Base-by-base conservation (phyloP, 1,140 invertebrate species). In the Cryptotermes secundus region DNA sequence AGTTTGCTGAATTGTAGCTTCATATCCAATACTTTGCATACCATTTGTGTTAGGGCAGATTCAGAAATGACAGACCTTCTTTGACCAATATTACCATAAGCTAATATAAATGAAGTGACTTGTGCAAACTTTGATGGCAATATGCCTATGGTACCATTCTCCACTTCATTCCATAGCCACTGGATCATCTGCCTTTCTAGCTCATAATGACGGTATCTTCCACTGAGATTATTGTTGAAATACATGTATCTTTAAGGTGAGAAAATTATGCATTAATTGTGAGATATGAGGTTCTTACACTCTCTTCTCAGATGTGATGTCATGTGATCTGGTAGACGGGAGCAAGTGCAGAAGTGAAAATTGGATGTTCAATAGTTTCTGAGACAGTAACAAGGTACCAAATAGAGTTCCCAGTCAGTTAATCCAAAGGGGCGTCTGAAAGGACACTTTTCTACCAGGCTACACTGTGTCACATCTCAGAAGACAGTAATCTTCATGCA, bases 141-240 rank as follows among this genome's bases (percentile, higher is more conserved):
- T 22, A 89, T 36, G 9, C 87, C 87, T 0, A 88, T 85, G n/a
- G 87, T 85, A 38, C 88, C 89, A 81, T 87, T 85, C 45, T 90
- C 87, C 2, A 92, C 87, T 80, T 89, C 87, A 9, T 87, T 85
- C 82, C 90, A 86, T 45, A 92, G 87, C 83, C 89, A 81, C 24
- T 88, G 86, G 80, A 89, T 87, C 12, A 92, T 81, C 49, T 86
- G 86, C 19, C 88, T 88, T 85, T 93, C 92, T 81, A 92, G 87
- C 7, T 87, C 84, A 1, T 86, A 81, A 85, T 91, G 88, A 0
- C 90, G 87, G 86, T 92, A 91, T 9, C 89, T 90, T 22, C 89
- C 90, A 24, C 89, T 88, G 10, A 92, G 86, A 85, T 92, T 91
- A 19, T 89, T 90, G 85, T 90, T 91, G 84, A 92, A 92, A 87